phyloP scores from a whole-genome alignment of 2,113 vertebrate genomes.

The Cryptomyrus ogoouensis region DNA sequence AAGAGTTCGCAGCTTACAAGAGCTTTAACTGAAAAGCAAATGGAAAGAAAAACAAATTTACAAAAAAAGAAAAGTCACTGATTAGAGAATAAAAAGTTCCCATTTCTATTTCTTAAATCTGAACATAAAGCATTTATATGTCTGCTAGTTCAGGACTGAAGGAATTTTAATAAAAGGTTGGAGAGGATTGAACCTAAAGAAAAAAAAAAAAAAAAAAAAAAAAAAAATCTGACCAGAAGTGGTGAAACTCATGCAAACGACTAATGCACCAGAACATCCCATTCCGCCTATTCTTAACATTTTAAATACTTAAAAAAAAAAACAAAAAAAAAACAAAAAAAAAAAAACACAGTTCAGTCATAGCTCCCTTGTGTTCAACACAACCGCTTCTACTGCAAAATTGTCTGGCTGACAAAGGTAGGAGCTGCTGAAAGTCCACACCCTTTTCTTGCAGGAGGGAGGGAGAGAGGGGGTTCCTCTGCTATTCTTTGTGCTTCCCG shows the following conservation, averaged over 20 bases:
- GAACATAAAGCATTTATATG: slow-evolving; percentile 45
- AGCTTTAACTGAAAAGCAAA: slow-evolving; percentile 39
- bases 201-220: slow-evolving; percentile 21
- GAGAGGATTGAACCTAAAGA: slow-evolving; percentile 20
- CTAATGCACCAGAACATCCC: slow-evolving; percentile 45
- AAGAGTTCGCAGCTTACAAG: slow-evolving; percentile 34
- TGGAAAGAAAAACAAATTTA: slow-evolving; percentile 28
- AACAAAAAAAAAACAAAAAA: not conserved
- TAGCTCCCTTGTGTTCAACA: slow-evolving; percentile 30
- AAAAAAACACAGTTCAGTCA: slow-evolving; percentile 18
- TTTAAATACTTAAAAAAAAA: not conserved
- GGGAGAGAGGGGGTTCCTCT: not conserved
- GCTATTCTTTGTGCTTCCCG: slow-evolving; percentile 1
- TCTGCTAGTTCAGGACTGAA: slow-evolving; percentile 46
- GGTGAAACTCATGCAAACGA: slow-evolving; percentile 50
- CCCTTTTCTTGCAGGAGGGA: not conserved
- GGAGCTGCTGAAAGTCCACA: not conserved
- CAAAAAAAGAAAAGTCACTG: slow-evolving; percentile 29
- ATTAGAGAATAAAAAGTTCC: slow-evolving; percentile 44
- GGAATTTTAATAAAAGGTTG: slow-evolving; percentile 26
- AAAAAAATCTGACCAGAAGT: slow-evolving; percentile 46
- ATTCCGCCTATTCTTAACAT: slow-evolving; percentile 26
- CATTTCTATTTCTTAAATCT: slow-evolving; percentile 49
- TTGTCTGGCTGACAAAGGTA: not conserved
- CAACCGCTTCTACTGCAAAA: not conserved